Evolutionary conservation across 2,113 vertebrate species (phyloP), one percentile per base, ranked within the genome.

Genomic region (Pao palembangensis): DNA sequence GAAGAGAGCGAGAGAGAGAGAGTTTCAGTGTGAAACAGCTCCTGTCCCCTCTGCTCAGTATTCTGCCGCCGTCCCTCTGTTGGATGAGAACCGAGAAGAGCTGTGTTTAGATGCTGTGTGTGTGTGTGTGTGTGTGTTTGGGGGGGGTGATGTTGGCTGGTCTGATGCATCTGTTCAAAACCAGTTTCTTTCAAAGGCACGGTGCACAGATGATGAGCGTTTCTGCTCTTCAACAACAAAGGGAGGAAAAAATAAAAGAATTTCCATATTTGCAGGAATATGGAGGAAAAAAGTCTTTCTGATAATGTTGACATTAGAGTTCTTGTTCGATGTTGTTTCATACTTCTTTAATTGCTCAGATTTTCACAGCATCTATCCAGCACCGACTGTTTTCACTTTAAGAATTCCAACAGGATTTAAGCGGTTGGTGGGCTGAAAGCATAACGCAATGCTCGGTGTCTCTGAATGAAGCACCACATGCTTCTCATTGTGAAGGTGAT

Each of bases 41-140:
- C 57, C 71, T 66, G 68, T 82, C 69, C 73, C 58, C n/a, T 75
- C 79, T 81, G 64, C 59, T 88, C 79, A 69, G 85, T 81, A 88
- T 88, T 84, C 86, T 79, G 78, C 49, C 13, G 58, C 59, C 25
- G 71, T 81, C 38, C 55, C 51, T 64, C 50, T 42, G 3, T 55
- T 62, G 75, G 75, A 80, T 68, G 42, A 65, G 72, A 79, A 79
- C 65, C 73, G 81, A 84, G 75, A 74, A 68, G 11, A 75, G 79
- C 79, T 78, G 72, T 77, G 77, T 85, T 81, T 76, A 70, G 68
- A 53, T 65, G 72, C 76, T 81, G 58, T 54, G 31, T 75, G 69
- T 44, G 43, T 44, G 43, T 44, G 14, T 44, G 43, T 44, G 43
- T 44, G 43, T 44, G 43, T 44, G 12, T 44, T 3, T 4, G 38